These are phyloP conservation scores for Diadromus collaris DNA, from an alignment of 2,888 invertebrate genomes.

Conservation along the genomic window DNA sequence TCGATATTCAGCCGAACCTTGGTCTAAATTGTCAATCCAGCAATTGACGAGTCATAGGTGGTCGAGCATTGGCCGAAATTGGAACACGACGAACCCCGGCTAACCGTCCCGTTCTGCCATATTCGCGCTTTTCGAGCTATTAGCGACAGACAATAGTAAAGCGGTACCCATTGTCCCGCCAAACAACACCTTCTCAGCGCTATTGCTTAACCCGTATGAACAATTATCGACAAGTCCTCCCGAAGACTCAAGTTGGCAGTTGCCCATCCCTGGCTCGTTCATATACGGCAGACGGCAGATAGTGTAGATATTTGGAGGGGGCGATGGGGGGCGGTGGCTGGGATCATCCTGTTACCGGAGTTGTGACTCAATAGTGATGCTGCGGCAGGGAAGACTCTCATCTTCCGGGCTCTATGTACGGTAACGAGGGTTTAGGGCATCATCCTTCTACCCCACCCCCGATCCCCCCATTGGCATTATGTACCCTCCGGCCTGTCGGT, in stretches of 20 bases:
- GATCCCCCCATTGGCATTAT: background rate
- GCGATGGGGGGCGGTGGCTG: background rate
- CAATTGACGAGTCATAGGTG: no score
- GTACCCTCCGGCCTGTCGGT: background rate
- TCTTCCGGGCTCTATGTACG: background rate
- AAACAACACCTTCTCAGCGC: background rate
- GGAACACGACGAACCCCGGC: slow-evolving; percentile 4
- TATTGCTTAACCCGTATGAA: background rate
- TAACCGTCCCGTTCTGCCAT: background rate
- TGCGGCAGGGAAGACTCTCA: background rate
- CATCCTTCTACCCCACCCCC: slow-evolving; percentile 7
- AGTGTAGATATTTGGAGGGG: background rate
- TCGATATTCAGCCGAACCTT: no score
- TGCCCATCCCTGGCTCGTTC: background rate
- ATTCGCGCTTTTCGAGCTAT: background rate
- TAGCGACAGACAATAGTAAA: background rate
- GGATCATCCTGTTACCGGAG: slow-evolving; percentile 11
- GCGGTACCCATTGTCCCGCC: background rate
- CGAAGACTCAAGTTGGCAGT: no score
- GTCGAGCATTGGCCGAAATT: no score
- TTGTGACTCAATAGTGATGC: slow-evolving; percentile 11
- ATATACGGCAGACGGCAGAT: background rate
- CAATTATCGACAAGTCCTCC: background rate
- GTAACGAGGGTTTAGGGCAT: background rate
- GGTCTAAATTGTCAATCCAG: no score